A percentile compares a stretch with the other conserved stretches of the same genome.
These are phyloP conservation scores for Drosophila lini DNA, from an alignment of 1,140 invertebrate species.

Conservation along the genomic window DNA sequence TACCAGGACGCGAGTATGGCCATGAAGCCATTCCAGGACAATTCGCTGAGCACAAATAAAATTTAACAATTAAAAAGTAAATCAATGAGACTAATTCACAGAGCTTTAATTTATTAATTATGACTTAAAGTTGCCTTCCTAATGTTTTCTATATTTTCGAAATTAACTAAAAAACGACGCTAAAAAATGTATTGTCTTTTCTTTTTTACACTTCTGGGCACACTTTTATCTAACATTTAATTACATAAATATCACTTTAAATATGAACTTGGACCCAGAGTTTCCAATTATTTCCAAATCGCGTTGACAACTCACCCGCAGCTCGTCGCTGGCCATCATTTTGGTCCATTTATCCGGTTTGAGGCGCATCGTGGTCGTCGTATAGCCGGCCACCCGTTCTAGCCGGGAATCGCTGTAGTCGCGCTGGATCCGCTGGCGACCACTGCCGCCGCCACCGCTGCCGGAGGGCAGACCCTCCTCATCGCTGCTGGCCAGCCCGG, in stretches of 20 bases:
- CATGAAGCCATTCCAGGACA: conserved; percentile 85
- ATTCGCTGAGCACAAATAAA: conserved; percentile 81
- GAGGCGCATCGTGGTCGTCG: conserved; percentile 87
- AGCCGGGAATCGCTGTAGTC: conserved; percentile 71
- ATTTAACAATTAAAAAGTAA: neutral
- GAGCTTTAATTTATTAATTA: neutral
- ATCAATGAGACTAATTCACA: neutral
- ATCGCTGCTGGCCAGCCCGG: conserved; percentile 62
- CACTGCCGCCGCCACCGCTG: conserved; percentile 3
- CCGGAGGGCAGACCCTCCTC: conserved; percentile 49
- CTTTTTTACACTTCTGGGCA: neutral
- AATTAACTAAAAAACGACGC: neutral
- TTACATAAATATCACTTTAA: neutral
- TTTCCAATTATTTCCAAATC: neutral
- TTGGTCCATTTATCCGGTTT: conserved; percentile 92
- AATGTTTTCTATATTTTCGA: neutral
- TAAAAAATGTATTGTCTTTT: neutral
- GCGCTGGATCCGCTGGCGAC: conserved; percentile 45
- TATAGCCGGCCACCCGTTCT: conserved; percentile 74
- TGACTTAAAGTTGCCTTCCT: neutral
- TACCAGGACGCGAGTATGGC: conserved; percentile 85
- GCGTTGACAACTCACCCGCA: conserved; percentile 60
- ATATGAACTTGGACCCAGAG: neutral
- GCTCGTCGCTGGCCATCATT: conserved; percentile 88
- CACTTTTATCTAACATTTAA: neutral